A percentile compares a stretch with the other conserved stretches of the same genome.
phyloP scores from a whole-genome alignment of 2,113 vertebrate genomes.

The Holacanthus passer region DNA sequence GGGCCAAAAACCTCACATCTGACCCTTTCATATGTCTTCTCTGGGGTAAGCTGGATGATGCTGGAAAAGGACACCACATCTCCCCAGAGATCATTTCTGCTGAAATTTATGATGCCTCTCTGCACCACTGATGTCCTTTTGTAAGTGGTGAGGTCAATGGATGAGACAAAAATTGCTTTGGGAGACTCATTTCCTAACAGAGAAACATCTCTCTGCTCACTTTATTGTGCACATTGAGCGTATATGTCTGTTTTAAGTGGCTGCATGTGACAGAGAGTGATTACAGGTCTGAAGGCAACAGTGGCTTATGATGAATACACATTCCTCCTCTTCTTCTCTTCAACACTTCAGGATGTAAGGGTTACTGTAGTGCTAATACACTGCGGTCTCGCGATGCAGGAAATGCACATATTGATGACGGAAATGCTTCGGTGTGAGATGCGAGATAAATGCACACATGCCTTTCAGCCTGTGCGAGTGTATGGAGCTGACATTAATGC shows the following conservation, averaged over 20 bases:
- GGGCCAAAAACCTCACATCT: slow-evolving; percentile 25
- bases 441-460: slow-evolving; percentile 12
- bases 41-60: slow-evolving; percentile 20
- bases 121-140: slow-evolving; percentile 31
- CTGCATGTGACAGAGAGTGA: slow-evolving; percentile 26
- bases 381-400: slow-evolving; percentile 23
- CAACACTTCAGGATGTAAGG: neutral
- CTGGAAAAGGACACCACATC: slow-evolving; percentile 42
- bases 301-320: neutral
- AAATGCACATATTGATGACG: slow-evolving; percentile 40
- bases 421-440: slow-evolving; percentile 27
- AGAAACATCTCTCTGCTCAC: slow-evolving; percentile 5
- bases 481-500: slow-evolving; percentile 23
- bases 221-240: neutral
- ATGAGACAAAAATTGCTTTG: slow-evolving; percentile 35
- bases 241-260: slow-evolving; percentile 20
- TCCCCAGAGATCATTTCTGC: slow-evolving; percentile 58
- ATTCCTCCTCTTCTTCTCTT: neutral
- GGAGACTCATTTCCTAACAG: slow-evolving; percentile 18
- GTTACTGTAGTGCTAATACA: slow-evolving; percentile 1
- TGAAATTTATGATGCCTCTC: slow-evolving; percentile 54
- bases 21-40: slow-evolving; percentile 34
- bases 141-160: slow-evolving; percentile 55
- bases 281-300: neutral
- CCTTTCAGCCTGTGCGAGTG: neutral